These are phyloP conservation scores for Eufriesea mexicana DNA, from an alignment of 1,140 invertebrate genomes.

Conservation along the genomic window DNA sequence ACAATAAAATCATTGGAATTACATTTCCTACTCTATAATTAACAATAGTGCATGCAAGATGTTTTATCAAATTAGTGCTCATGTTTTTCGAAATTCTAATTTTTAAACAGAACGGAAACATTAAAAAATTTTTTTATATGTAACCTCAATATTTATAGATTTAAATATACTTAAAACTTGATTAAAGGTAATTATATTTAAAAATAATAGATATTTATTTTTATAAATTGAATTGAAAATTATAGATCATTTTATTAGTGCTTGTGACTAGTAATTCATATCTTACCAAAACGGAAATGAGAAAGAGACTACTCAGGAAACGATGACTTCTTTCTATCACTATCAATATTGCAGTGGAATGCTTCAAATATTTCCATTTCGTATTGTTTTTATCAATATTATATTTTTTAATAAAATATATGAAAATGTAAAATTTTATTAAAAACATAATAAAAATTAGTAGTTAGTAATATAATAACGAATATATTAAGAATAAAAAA, in stretches of 20 bases:
- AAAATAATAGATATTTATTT: background rate
- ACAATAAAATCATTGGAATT: background rate
- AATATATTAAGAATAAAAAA: background rate
- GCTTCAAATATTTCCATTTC: background rate
- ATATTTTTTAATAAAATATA: background rate
- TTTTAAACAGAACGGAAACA: background rate
- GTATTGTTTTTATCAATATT: no score
- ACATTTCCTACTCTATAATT: background rate
- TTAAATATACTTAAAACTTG: background rate
- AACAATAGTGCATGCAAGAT: background rate
- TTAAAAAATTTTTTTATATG: background rate
- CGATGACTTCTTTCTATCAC: conserved; percentile 31
- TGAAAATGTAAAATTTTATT: conserved; percentile 11
- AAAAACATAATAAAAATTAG: conserved; percentile 7
- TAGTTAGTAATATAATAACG: background rate
- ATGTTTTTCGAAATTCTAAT: background rate
- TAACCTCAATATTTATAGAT: background rate
- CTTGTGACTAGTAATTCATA: conserved; percentile 24
- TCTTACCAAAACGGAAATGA: conserved; percentile 43
- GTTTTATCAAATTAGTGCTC: background rate
- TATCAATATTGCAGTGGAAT: background rate
- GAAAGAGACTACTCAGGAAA: conserved; percentile 41
- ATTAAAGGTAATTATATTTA: background rate
- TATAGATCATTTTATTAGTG: background rate
- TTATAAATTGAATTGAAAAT: background rate